A percentile compares a stretch with the other conserved stretches of the same genome.
These are phyloP conservation scores for Phataginus tetradactyla DNA, from an alignment of 2,797 vertebrate genomes.

Conservation along the genomic window DNA sequence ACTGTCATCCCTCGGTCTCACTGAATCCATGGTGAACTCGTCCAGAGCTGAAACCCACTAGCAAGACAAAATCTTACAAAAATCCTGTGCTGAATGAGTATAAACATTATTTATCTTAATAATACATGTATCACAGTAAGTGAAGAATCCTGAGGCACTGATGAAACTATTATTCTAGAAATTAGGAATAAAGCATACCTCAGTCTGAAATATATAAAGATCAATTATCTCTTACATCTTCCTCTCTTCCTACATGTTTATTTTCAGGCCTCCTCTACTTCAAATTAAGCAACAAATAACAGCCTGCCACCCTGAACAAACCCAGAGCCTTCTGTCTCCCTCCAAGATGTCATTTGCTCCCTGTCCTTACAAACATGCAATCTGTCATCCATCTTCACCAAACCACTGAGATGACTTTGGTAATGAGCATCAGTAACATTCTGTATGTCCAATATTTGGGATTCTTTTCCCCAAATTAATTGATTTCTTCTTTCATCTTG, in stretches of 20 bases:
- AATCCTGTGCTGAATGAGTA: neutral
- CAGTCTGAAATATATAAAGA: neutral
- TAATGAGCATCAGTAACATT: neutral
- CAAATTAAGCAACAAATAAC: neutral
- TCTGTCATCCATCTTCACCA: neutral
- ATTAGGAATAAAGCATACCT: neutral
- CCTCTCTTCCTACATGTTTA: neutral
- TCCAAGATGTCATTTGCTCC: neutral
- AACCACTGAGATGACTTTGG: neutral
- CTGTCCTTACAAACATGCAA: neutral
- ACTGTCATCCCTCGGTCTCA: no score
- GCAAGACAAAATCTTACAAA: neutral
- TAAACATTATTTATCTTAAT: neutral
- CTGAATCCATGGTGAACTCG: no score
- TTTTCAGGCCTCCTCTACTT: neutral
- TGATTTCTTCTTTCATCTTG: neutral
- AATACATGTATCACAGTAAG: neutral
- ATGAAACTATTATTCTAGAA: neutral
- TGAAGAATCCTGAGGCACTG: neutral
- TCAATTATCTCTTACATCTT: neutral
- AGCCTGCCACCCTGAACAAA: neutral
- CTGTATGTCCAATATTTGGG: neutral
- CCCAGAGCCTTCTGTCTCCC: neutral
- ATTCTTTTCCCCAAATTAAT: neutral
- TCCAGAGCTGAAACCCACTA: no score